Evolutionary conservation across 2,797 vertebrate species (phyloP).

Genomic region (Melanogrammus aeglefinus): DNA sequence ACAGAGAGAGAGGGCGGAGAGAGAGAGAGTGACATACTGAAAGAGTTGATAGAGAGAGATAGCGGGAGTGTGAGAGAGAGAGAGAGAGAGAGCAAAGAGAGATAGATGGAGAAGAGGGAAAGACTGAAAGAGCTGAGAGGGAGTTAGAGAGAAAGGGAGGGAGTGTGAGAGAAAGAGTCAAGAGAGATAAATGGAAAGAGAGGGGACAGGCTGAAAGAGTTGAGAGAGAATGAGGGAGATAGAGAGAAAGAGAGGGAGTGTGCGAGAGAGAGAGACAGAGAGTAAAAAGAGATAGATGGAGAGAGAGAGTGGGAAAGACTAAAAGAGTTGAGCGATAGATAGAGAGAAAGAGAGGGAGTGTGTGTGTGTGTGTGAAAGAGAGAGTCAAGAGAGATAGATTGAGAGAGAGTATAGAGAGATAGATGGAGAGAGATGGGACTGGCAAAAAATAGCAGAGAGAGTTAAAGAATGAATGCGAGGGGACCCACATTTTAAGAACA

Average conservation of each 20-base stretch:
- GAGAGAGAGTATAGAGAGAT: background rate
- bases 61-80: background rate
- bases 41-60: background rate
- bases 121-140: background rate
- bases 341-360: background rate
- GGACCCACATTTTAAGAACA: slow-evolving; percentile 71
- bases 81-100: background rate
- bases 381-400: background rate
- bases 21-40: background rate
- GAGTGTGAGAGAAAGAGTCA: no score
- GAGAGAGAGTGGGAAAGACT: background rate
- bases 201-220: background rate
- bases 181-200: no score
- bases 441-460: background rate
- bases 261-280: background rate
- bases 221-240: background rate
- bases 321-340: background rate
- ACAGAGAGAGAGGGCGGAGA: background rate
- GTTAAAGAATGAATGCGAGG: slow-evolving; percentile 33
- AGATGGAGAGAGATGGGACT: slow-evolving; percentile 11
- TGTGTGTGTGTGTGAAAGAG: slow-evolving; percentile 5
- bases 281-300: background rate
- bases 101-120: background rate
- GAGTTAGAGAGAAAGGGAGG: background rate
- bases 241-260: slow-evolving; percentile 1